These are phyloP conservation scores for Corythucha ciliata DNA, from an alignment of 2,888 invertebrate species.

Conservation along the genomic window DNA sequence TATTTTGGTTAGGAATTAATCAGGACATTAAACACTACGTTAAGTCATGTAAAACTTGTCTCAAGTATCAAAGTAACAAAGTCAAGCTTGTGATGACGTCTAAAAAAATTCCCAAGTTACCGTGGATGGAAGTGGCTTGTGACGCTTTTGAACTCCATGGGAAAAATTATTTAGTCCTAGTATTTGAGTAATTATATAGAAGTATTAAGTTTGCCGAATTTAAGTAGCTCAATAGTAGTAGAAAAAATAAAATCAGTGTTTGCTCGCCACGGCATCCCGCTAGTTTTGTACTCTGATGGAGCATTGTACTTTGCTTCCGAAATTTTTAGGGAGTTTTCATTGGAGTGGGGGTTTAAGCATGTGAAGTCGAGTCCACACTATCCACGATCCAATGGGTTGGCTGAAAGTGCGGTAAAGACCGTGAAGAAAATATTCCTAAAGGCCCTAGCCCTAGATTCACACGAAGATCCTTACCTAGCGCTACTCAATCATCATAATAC, in stretches of 20 bases:
- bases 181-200: conserved; percentile 11
- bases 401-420: conserved; percentile 16
- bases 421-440: conserved; percentile 17
- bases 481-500: conserved; percentile 1
- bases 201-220: not conserved
- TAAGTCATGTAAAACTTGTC: conserved; percentile 30
- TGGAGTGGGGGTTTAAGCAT: conserved; percentile 31
- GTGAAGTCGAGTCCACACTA: conserved; percentile 32
- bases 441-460: not conserved
- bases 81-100: conserved; percentile 4
- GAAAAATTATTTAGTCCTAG: conserved; percentile 33
- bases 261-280: conserved; percentile 8
- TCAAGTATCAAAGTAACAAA: conserved; percentile 24
- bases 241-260: conserved; percentile 10
- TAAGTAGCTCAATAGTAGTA: not conserved
- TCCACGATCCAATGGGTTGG: conserved; percentile 33
- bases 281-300: conserved; percentile 28
- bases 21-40: conserved; percentile 29
- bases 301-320: conserved; percentile 29
- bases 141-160: conserved; percentile 36
- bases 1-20: conserved; percentile 34
- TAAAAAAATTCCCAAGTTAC: not conserved
- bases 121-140: conserved; percentile 19
- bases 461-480: not conserved
- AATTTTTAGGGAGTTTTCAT: conserved; percentile 31